phyloP scores from a whole-genome alignment of 2,888 invertebrate species.

The Lepidocyrtoides sp. region DNA sequence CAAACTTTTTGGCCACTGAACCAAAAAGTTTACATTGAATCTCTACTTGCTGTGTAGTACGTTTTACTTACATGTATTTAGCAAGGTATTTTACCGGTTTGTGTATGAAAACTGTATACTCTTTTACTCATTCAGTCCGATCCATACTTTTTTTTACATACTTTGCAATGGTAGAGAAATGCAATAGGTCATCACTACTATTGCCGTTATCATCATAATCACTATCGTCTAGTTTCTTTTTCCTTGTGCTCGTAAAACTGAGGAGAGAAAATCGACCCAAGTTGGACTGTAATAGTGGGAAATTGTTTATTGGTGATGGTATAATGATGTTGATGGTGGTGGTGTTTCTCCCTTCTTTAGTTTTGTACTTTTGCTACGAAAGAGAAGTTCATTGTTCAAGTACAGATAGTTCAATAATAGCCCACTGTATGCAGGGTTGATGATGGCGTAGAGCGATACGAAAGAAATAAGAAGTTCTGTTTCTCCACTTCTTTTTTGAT shows the following conservation, averaged over 20 bases:
- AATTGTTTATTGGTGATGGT: slow-evolving; percentile 58
- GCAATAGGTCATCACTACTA: slow-evolving; percentile 60
- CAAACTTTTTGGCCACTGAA: slow-evolving; percentile 59
- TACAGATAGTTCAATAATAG: slow-evolving; percentile 8
- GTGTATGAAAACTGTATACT: too few species aligned
- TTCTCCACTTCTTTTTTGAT: slow-evolving; percentile 28
- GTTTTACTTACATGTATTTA: slow-evolving; percentile 40
- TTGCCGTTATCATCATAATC: slow-evolving; percentile 42
- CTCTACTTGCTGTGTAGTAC: slow-evolving; percentile 53
- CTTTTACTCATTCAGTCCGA: slow-evolving; percentile 35
- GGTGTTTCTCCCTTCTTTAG: background rate
- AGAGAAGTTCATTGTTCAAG: slow-evolving; percentile 48
- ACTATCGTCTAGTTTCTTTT: too few species aligned
- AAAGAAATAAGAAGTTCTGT: slow-evolving; percentile 19
- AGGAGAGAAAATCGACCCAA: slow-evolving; percentile 20
- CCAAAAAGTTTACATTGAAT: slow-evolving; percentile 51
- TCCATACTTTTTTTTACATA: background rate
- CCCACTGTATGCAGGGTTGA: background rate
- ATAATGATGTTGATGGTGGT: slow-evolving; percentile 46
- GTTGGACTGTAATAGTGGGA: slow-evolving; percentile 19
- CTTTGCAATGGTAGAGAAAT: slow-evolving; percentile 26
- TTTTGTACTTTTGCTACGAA: background rate
- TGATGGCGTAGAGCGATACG: background rate
- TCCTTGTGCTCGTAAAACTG: background rate
- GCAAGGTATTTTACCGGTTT: slow-evolving; percentile 19